These are phyloP conservation scores for Cassiopea andromeda DNA, from an alignment of 30 jellyfish, hydroid and myxozoan genomes.

Conservation along the genomic window DNA sequence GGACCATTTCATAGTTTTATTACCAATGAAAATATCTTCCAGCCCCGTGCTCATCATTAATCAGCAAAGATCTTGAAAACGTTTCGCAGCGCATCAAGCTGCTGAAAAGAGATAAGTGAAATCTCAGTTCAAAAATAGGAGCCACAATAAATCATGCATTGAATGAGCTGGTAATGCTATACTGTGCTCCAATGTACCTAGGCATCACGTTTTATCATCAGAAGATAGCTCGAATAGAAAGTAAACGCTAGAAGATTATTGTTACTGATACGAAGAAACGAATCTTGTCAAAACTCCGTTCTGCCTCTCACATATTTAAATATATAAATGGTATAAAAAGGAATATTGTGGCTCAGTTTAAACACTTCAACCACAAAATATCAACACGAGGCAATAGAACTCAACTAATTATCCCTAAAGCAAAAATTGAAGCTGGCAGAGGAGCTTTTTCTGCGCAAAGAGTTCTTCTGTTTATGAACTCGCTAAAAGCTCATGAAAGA, in stretches of 20 bases:
- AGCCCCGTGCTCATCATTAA: background rate
- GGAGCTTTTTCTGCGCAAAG: conserved; percentile 20
- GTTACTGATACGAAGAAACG: conserved; percentile 8
- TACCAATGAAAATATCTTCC: too few species aligned
- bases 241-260: conserved; percentile 10
- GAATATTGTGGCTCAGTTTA: background rate
- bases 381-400: conserved; percentile 17
- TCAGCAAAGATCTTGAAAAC: background rate
- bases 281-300: conserved; percentile 8
- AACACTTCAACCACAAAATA: conserved; percentile 14
- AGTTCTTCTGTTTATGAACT: conserved; percentile 11
- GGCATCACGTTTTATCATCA: conserved; percentile 5
- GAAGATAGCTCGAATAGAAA: conserved; percentile 16
- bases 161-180: conserved; percentile 9
- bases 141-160: conserved; percentile 4
- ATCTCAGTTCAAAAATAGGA: background rate
- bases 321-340: background rate
- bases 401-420: background rate
- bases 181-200: conserved; percentile 16
- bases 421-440: conserved; percentile 23
- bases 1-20: too few species aligned
- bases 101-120: background rate
- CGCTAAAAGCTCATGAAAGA: conserved; percentile 2
- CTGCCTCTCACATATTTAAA: background rate
- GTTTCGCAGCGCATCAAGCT: conserved; percentile 1